Percentiles rank a stretch among this genome's conserved stretches.
phyloP scores from a whole-genome alignment of 2,113 vertebrate genomes.

The Phasianus colchicus region DNA sequence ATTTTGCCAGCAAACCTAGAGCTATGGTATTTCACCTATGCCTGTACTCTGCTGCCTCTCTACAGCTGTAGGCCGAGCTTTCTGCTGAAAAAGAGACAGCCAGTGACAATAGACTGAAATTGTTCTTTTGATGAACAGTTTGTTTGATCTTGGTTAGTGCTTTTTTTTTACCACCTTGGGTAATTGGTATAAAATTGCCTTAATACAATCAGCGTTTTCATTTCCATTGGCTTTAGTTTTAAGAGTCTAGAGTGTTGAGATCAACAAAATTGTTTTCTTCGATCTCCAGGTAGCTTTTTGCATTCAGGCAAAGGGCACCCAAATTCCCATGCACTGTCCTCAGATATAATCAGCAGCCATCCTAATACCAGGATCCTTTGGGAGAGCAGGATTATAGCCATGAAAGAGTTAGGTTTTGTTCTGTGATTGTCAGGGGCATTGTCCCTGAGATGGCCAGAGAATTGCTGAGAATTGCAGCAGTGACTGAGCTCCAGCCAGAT shows the following conservation, averaged over 20 bases:
- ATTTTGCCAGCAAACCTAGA: neutral
- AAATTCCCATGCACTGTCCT: neutral
- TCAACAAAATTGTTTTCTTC: constrained; percentile 3
- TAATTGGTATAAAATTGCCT: constrained; percentile 15
- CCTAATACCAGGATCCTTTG: neutral
- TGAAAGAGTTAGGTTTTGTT: neutral
- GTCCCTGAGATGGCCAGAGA: neutral
- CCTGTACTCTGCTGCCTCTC: neutral
- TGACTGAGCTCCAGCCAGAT: neutral
- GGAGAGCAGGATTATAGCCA: neutral
- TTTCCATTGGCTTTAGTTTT: constrained; percentile 18
- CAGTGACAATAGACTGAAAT: neutral
- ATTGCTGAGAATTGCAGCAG: neutral
- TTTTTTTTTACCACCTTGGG: neutral
- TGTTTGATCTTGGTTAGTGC: constrained; percentile 16
- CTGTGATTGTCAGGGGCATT: neutral
- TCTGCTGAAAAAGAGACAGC: neutral
- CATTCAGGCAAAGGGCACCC: neutral
- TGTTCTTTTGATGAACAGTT: neutral
- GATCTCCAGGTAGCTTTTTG: neutral
- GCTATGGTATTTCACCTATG: neutral
- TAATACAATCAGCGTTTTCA: neutral
- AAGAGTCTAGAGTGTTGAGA: neutral
- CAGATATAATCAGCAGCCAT: neutral
- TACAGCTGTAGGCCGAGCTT: neutral